Conservation (phyloP, 37 sponge, comb jelly and placozoan genomes). For the Petrosia ficiformis region DNA sequence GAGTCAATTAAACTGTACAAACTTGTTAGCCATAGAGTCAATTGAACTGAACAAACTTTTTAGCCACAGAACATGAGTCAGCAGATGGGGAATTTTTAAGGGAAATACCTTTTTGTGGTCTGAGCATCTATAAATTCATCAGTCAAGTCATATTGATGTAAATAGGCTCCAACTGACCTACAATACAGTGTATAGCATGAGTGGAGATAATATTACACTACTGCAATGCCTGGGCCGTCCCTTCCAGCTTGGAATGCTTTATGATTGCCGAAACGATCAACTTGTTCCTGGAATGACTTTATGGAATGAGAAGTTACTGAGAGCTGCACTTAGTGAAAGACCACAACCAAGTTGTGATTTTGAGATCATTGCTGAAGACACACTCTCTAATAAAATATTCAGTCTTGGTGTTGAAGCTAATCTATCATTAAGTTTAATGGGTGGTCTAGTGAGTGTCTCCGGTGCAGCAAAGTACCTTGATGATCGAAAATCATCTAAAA, state of each 20-base stretch:
- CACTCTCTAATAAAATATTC: conserved; percentile 6
- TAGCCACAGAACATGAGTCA: too few species aligned
- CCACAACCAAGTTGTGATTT: not conserved
- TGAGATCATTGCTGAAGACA: conserved; percentile 38
- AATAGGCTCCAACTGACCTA: too few species aligned
- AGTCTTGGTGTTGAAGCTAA: conserved; percentile 17
- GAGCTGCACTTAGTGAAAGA: not conserved
- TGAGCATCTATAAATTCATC: too few species aligned
- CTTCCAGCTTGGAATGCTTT: conserved; percentile 47
- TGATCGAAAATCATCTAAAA: conserved; percentile 33
- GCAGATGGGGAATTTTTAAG: too few species aligned
- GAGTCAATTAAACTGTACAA: too few species aligned
- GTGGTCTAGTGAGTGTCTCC: conserved; percentile 21
- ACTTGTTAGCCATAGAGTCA: too few species aligned
- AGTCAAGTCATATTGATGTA: too few species aligned
- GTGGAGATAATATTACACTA: not conserved
- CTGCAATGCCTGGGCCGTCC: conserved; percentile 37
- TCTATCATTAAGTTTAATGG: conserved; percentile 31
- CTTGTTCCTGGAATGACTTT: conserved; percentile 30
- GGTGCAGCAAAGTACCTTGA: conserved; percentile 34
- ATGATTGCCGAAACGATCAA: conserved; percentile 40
- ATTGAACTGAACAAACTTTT: too few species aligned
- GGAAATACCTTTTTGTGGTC: too few species aligned
- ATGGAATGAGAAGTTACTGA: conserved; percentile 17
- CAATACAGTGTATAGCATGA: too few species aligned